A percentile compares a stretch with the other conserved stretches of the same genome.
phyloP scores from a whole-genome alignment of 1,140 invertebrate genomes.

The Atta cephalotes region DNA sequence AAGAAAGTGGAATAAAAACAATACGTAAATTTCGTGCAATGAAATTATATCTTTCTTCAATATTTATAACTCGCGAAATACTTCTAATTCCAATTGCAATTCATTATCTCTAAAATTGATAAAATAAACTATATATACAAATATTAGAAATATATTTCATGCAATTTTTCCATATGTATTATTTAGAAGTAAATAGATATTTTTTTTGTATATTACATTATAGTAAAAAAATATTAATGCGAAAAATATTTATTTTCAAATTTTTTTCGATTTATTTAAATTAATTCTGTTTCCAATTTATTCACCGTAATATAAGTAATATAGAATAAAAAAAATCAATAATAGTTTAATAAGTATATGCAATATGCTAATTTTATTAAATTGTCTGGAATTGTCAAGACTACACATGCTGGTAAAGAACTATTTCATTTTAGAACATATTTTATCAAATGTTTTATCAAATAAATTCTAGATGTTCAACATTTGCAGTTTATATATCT shows the following conservation, averaged over 20 bases:
- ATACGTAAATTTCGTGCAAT: not conserved
- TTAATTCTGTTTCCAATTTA: not conserved
- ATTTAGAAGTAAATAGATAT: not conserved
- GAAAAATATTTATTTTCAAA: not conserved
- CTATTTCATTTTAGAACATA: not conserved
- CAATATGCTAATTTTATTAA: not conserved
- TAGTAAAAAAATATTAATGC: not conserved
- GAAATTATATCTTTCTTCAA: constrained; percentile 16
- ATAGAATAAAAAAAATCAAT: not conserved
- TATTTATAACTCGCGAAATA: not conserved
- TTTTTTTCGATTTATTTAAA: not conserved
- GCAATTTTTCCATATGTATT: not conserved
- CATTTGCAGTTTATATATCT: constrained; percentile 17
- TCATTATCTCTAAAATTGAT: not conserved
- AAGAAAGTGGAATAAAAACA: constrained; percentile 14
- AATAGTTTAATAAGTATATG: not conserved
- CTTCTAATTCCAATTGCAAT: not conserved
- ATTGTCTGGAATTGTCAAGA: not conserved
- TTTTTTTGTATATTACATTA: not conserved
- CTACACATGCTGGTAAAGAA: not conserved
- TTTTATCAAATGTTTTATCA: not conserved
- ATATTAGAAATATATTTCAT: constrained; percentile 27
- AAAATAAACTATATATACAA: not conserved
- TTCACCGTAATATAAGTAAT: no score
- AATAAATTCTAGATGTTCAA: no score